A percentile compares a stretch with the other conserved stretches of the same genome.
phyloP scores from a whole-genome alignment of 2,797 vertebrate genomes.

The Champsocephalus esox region DNA sequence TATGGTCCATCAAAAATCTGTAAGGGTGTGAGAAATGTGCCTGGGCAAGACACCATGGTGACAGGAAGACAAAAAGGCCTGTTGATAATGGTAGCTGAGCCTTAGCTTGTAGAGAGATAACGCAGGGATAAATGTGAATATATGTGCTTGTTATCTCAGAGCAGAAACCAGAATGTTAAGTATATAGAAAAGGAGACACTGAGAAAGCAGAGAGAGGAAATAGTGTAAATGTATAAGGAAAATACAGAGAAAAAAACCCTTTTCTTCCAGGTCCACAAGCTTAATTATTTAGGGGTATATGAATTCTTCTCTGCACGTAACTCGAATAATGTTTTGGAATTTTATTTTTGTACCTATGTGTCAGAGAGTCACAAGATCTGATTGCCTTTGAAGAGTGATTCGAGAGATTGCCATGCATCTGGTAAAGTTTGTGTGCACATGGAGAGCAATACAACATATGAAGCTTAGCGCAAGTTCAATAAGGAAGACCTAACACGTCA shows the following conservation, averaged over 20 bases:
- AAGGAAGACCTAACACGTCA: no score
- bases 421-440: constrained; percentile 31
- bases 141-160: constrained; percentile 62
- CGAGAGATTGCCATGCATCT: constrained; percentile 51
- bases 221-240: constrained; percentile 17
- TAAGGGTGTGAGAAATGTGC: constrained; percentile 65
- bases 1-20: constrained; percentile 76
- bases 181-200: constrained; percentile 36
- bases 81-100: constrained; percentile 67
- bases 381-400: constrained; percentile 62
- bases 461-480: no score
- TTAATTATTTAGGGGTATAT: constrained; percentile 73
- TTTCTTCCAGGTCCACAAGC: constrained; percentile 36
- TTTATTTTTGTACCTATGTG: constrained; percentile 44
- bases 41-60: constrained; percentile 45
- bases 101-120: constrained; percentile 71
- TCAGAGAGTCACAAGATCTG: constrained; percentile 50
- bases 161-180: constrained; percentile 62
- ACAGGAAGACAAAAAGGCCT: constrained; percentile 77
- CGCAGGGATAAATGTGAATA: constrained; percentile 71
- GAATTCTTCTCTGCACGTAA: constrained; percentile 56
- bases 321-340: constrained; percentile 48
- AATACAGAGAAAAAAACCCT: constrained; percentile 35
- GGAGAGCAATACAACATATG: constrained; percentile 21
- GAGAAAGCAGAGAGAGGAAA: constrained; percentile 20